Conservation (phyloP, 2,797 vertebrate species). For the Meriones psammophilus region DNA sequence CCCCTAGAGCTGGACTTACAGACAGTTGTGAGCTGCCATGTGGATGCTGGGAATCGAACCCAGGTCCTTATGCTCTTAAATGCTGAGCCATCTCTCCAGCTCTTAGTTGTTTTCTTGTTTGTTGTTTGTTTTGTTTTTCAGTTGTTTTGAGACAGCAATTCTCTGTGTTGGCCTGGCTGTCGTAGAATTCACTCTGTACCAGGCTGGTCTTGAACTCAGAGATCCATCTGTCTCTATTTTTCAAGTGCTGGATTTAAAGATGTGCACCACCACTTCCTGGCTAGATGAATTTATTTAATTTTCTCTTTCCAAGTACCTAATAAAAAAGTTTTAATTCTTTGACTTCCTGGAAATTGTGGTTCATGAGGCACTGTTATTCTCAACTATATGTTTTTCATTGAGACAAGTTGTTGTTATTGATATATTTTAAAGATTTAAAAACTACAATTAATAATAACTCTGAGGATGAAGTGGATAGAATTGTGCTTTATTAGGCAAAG, state of each 20-base stretch:
- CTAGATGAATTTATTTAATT: not conserved
- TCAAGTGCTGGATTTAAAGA: not conserved
- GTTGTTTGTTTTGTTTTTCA: not conserved
- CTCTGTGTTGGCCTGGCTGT: not conserved
- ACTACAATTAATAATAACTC: constrained; percentile 37
- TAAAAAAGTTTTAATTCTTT: constrained; percentile 44
- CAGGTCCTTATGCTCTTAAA: too few relatives aligned
- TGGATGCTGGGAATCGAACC: too few relatives aligned
- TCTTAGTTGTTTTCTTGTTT: not conserved
- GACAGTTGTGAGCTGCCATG: too few relatives aligned
- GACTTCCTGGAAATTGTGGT: constrained; percentile 12
- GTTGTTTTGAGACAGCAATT: not conserved
- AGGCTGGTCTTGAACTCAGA: not conserved
- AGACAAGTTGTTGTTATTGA: constrained; percentile 33
- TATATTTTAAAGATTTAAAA: constrained; percentile 57
- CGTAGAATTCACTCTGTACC: not conserved
- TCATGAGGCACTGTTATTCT: constrained; percentile 16
- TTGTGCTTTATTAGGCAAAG: constrained; percentile 54
- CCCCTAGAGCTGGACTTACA: too few relatives aligned
- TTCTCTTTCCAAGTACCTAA: not conserved
- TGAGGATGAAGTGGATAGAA: constrained; percentile 7
- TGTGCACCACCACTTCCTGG: not conserved
- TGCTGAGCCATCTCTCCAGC: too few relatives aligned
- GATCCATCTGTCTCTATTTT: not conserved
- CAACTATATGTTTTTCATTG: constrained; percentile 32